Conservation (phyloP, 2,888 invertebrate genomes). For the Ditylenchus weischeri region DNA sequence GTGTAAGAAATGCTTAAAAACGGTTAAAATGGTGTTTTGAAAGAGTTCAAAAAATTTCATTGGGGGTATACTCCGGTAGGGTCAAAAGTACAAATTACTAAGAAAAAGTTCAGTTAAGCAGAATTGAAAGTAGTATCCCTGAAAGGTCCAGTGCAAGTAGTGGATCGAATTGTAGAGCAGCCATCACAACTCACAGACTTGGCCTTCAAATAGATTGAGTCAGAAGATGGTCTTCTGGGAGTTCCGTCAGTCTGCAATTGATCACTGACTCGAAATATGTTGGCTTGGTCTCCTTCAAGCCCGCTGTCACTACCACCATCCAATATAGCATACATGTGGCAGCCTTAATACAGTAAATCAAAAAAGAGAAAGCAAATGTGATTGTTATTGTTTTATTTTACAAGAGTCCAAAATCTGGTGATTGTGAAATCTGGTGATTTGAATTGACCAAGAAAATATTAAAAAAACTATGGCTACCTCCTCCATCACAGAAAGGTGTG, state of each 20-base stretch:
- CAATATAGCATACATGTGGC: constrained; percentile 1
- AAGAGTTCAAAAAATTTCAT: no score
- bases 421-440: no score
- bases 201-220: constrained; percentile 5
- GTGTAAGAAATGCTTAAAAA: no score
- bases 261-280: constrained; percentile 3
- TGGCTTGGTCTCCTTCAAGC: background rate
- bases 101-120: no score
- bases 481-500: constrained; percentile 7
- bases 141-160: constrained; percentile 8
- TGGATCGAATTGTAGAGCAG: constrained; percentile 1
- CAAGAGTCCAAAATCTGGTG: no score
- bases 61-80: no score
- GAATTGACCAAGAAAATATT: no score
- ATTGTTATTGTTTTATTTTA: no score
- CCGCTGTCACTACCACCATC: background rate
- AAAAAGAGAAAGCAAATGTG: no score
- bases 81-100: no score
- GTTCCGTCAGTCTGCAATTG: background rate
- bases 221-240: background rate
- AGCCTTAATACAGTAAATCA: background rate
- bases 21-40: no score
- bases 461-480: background rate
- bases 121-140: constrained; percentile 1
- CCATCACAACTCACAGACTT: constrained; percentile 3